Percentiles rank a stretch among this genome's conserved stretches.
Conservation (phyloP, 2,888 invertebrate genomes). For the Cerastoderma edule region DNA sequence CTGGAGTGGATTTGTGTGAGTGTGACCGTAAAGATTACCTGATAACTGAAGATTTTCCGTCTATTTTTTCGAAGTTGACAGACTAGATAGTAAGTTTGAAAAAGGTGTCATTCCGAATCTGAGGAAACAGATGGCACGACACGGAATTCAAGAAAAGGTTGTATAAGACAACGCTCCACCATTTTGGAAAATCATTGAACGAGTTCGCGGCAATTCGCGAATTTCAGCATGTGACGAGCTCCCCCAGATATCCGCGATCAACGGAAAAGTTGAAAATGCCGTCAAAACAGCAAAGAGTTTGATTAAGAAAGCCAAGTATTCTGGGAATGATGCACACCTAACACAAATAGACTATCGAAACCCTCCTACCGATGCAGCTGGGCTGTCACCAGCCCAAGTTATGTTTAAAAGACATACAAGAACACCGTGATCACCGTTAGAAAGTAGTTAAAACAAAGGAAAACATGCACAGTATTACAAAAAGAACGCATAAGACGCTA, state of each 20-base stretch:
- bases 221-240: constrained; percentile 29
- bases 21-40: constrained; percentile 34
- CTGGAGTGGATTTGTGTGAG: constrained; percentile 48
- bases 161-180: constrained; percentile 39
- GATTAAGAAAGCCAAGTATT: constrained; percentile 36
- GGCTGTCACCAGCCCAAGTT: constrained; percentile 24
- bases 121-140: constrained; percentile 29
- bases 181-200: constrained; percentile 14
- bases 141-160: constrained; percentile 28
- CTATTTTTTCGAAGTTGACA: constrained; percentile 44
- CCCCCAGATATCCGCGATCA: constrained; percentile 15
- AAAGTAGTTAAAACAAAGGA: constrained; percentile 2
- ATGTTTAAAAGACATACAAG: constrained; percentile 22
- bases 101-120: constrained; percentile 28
- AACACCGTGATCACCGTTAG: not conserved
- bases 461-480: constrained; percentile 20
- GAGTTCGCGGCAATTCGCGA: constrained; percentile 22
- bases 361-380: constrained; percentile 33
- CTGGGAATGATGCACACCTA: constrained; percentile 30
- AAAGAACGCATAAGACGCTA: constrained; percentile 11
- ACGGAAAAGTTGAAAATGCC: constrained; percentile 31
- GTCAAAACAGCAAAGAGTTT: constrained; percentile 45
- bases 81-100: constrained; percentile 24
- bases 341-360: constrained; percentile 42
- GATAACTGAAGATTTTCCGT: constrained; percentile 37